Evolutionary conservation across 2,888 invertebrate species (phyloP), one percentile per base, ranked within the genome.

Genomic region (Nematopogon swammerdamellus): DNA sequence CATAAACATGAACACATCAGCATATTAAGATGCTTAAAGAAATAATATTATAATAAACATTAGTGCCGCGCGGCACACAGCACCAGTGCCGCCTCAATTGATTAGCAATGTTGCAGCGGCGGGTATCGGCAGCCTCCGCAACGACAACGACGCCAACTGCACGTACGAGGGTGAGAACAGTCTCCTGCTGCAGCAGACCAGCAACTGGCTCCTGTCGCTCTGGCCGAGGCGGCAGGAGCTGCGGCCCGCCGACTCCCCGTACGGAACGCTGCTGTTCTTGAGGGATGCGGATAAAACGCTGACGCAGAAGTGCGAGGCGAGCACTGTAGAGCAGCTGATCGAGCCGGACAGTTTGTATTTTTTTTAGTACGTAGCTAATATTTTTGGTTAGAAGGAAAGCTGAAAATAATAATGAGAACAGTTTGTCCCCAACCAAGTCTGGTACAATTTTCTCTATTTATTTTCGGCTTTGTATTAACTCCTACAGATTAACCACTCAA

Each of bases 151-250:
- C 66, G 92, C 92, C 0, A 92, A 91, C 70, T 89, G 89, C 62
- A 95, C 89, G 0, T 95, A 93, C 63, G 95, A 95, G 70, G 95
- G 95, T 0, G 95, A 95, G 75, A 94, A 93, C 75, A 92, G 92
- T 62, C 88, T 95, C 1, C 73, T 95, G 14, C 82, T 93, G 49
- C 94, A 95, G 68, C 93, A 93, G 79, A 85, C 91, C 46, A 89
- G 90, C 69, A 95, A 95, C 72, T 95, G 92, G 87, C 75, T 95
- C 14, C 66, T 95, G 18, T 81, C 70, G 53, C 68, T 84, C 30
- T 88, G 87, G 85, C 63, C 72, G 0, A 61, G 70, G 18, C 54
- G 82, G 3, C 52, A 59, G 36, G 58, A 63, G 46, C 62, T 77
- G 19, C 64, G 71, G 16, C 48, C 59, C 0, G 67, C 82, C 51